phyloP scores from a whole-genome alignment of 1,140 invertebrate genomes.

The Lasaia peninsularis region DNA sequence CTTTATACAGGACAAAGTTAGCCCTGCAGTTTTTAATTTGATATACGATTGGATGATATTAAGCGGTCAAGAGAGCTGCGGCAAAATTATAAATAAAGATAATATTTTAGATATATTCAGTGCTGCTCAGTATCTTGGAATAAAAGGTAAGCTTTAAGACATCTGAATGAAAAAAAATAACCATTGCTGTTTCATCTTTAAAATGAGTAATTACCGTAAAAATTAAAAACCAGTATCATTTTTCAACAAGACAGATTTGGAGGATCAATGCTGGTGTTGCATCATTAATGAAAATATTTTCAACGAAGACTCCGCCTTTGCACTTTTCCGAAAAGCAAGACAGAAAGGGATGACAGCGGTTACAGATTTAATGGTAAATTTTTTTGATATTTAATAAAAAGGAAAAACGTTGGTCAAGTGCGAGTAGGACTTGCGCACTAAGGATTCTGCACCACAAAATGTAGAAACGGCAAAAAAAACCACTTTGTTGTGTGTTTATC shows the following conservation, averaged over 20 bases:
- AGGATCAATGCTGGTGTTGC: conserved; percentile 85
- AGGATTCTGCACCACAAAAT: too few species aligned
- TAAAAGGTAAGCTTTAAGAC: conserved; percentile 76
- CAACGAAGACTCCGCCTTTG: conserved; percentile 83
- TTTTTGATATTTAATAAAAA: neutral
- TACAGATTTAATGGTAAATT: conserved; percentile 82
- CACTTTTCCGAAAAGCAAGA: conserved; percentile 81
- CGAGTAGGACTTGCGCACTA: too few species aligned
- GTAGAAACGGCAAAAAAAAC: too few species aligned
- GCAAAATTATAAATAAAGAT: conserved; percentile 79
- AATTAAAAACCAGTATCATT: conserved; percentile 21
- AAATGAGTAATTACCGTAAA: neutral
- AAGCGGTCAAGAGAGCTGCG: conserved; percentile 77
- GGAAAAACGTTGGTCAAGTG: too few species aligned
- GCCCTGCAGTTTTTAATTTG: conserved; percentile 80
- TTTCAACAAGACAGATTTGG: conserved; percentile 77
- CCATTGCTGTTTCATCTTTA: neutral
- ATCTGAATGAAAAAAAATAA: neutral
- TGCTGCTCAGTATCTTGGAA: conserved; percentile 81
- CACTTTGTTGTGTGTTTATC: too few species aligned
- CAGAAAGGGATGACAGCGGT: conserved; percentile 77
- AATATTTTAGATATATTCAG: conserved; percentile 84
- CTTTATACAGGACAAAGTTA: conserved; percentile 72
- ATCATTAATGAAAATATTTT: conserved; percentile 83
- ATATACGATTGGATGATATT: conserved; percentile 88